Base-by-base conservation (phyloP, 1,140 invertebrate species). In the Brachionus plicatilis region DNA sequence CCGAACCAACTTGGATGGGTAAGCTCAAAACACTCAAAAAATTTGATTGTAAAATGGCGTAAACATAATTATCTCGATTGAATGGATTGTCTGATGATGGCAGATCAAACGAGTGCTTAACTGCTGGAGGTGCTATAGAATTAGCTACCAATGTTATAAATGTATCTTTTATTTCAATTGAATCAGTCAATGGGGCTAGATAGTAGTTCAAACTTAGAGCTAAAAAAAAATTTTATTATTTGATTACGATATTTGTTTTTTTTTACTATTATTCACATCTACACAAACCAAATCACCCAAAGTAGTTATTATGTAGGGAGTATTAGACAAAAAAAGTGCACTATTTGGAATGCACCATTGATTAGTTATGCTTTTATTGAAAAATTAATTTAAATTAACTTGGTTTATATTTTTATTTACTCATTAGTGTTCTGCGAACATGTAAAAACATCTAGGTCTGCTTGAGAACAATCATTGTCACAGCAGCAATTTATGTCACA, bases 401-500 rank as follows among this genome's bases (percentile, higher is more conserved):
- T 14, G 43, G 27, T 50, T 14, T 50, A 14, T 50, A 24, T 76
- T 50, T 27, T 50, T 9, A 4, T 20, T 50, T 37, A 76, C 24
- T 24, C 9, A 41, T 50, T 76, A 29, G 24, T 45, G 5, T 7
- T 8, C 14, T 37, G 24, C 3, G 72, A 14, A 76, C 72, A 76
- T 50, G 27, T 27, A 37, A 76, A 76, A 27, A 50, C n/a, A 47
- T 76, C 43, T 1, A 76, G 33, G 50, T 76, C 72, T 14, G 27
- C 12, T 37, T 45, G n/a, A 3, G 45, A 76, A 14, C 72, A 76
- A 47, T 45, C 43, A 27, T 11, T 50, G 29, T 76, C 72, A 50
- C 72, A 76, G 27, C 72, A 76, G 33, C 72, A 76, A 76, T 50
- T 76, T 12, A 76, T 14, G 33, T 76, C 72, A 50, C 72, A 76